These are phyloP conservation scores for Actinernus sp. DNA, from an alignment of 92 coral and sea anemone genomes.

Conservation along the genomic window DNA sequence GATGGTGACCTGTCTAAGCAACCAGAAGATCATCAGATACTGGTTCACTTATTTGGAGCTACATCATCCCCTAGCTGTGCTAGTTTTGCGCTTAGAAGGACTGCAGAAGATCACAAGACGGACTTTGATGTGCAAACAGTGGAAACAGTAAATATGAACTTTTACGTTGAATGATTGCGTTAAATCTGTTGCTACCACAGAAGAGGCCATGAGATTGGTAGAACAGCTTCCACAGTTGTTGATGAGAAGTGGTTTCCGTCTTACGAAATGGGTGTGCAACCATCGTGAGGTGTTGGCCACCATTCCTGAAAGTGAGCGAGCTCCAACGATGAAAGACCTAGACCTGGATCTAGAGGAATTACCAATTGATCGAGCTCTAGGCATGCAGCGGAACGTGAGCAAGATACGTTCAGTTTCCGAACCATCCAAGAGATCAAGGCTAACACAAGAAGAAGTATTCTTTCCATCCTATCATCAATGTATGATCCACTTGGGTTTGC, in stretches of 20 bases:
- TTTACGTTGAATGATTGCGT: conserved; percentile 44
- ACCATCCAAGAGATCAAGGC: neutral
- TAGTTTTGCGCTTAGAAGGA: conserved; percentile 20
- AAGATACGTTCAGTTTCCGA: neutral
- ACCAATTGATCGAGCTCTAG: neutral
- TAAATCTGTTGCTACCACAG: conserved; percentile 14
- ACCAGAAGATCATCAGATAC: conserved; percentile 30
- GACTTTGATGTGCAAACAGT: conserved; percentile 19
- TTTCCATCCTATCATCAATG: too few relatives aligned
- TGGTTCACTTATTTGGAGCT: conserved; percentile 38
- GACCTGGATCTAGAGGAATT: neutral
- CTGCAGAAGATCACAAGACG: conserved; percentile 25
- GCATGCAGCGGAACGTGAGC: neutral
- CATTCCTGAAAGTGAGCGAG: neutral
- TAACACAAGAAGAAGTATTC: neutral
- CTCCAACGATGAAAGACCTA: neutral
- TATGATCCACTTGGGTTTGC: neutral
- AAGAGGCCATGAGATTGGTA: neutral
- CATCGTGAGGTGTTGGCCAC: neutral
- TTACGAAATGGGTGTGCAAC: too few relatives aligned
- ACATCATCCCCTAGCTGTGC: conserved; percentile 43
- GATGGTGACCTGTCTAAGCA: conserved; percentile 7
- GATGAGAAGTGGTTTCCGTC: too few relatives aligned
- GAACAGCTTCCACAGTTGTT: neutral
- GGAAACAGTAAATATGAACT: conserved; percentile 20